These are phyloP conservation scores for Antrozous pallidus DNA, from an alignment of 2,797 vertebrate species.

Conservation along the genomic window DNA sequence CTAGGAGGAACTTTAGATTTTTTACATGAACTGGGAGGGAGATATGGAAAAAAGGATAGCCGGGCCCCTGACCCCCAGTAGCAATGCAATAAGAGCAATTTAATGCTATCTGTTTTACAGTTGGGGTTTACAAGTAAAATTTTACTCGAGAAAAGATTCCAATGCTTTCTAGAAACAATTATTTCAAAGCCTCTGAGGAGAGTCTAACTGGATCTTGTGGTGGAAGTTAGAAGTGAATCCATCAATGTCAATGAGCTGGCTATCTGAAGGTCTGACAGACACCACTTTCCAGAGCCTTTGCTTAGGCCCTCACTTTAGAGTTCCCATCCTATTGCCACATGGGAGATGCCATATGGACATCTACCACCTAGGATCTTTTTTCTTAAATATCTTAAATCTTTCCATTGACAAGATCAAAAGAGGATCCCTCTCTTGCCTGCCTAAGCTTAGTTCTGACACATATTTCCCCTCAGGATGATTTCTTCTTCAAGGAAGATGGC, in stretches of 20 bases:
- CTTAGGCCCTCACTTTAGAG: neutral
- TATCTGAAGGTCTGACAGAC: neutral
- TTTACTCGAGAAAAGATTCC: neutral
- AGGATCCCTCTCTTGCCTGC: neutral
- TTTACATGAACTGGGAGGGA: neutral
- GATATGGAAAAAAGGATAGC: neutral
- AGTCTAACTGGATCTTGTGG: too few relatives aligned
- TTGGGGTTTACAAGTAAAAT: neutral
- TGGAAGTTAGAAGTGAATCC: neutral
- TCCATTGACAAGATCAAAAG: neutral
- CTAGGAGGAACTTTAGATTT: neutral
- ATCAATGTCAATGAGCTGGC: neutral
- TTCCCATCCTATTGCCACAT: neutral
- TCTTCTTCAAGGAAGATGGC: neutral
- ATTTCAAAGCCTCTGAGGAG: neutral
- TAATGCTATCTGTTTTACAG: neutral
- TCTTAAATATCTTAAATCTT: neutral
- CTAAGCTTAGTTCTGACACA: neutral
- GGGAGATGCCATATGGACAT: neutral
- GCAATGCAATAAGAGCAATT: neutral
- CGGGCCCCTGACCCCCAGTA: neutral
- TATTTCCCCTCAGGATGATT: neutral
- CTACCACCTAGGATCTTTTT: neutral
- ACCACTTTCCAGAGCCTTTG: neutral
- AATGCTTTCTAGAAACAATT: neutral